phyloP scores from a whole-genome alignment of 2,888 invertebrate species.

The Orchestes rusci region DNA sequence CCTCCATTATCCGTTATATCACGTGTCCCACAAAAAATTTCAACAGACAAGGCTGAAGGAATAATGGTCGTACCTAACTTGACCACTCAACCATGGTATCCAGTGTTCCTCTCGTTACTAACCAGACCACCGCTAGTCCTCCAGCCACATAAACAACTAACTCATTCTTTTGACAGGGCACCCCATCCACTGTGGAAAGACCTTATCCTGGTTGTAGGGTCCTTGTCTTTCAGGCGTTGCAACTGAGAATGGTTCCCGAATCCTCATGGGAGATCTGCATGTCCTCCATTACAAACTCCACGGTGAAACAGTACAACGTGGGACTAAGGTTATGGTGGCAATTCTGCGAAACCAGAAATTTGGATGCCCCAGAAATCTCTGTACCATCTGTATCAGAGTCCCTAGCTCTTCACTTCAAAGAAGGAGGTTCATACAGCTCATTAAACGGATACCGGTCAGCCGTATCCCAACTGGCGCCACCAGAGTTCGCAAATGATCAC shows the following conservation, averaged over 20 bases:
- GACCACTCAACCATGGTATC: conserved; percentile 2
- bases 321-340: conserved; percentile 3
- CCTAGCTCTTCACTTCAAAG: neutral
- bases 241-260: neutral
- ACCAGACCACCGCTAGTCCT: neutral
- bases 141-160: neutral
- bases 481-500: no score
- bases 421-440: neutral
- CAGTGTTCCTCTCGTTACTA: neutral
- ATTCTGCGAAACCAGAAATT: neutral
- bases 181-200: neutral
- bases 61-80: neutral
- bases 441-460: conserved; percentile 1
- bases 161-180: neutral
- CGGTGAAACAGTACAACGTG: neutral
- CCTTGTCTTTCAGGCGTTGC: neutral
- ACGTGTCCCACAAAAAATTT: neutral
- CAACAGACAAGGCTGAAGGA: neutral
- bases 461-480: no score
- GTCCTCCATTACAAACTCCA: neutral
- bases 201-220: conserved; percentile 3
- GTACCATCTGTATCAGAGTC: neutral
- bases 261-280: neutral
- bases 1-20: conserved; percentile 1
- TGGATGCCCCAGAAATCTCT: no score